Evolutionary conservation across 2,888 invertebrate genomes (phyloP), one percentile per base, ranked within the genome.

Genomic region (Pomacea canaliculata): DNA sequence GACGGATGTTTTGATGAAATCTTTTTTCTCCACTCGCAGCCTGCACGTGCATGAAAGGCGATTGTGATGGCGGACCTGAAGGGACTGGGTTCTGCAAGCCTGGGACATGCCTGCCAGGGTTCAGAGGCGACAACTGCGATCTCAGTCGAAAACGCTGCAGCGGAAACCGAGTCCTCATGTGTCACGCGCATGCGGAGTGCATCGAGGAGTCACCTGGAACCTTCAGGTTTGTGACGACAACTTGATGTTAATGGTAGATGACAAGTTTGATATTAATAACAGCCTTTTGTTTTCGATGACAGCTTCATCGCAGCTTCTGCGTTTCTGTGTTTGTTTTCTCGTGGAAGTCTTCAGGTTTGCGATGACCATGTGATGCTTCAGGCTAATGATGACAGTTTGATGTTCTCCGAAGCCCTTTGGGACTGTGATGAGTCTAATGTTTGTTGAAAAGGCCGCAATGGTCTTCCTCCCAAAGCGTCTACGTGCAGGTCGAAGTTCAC

Each of bases 1-100:
- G 51, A 56, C 51, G 51, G 16, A 56, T 16, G 51, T 16, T 10
- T 56, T 16, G 51, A 56, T 56, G 7, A 19, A 23, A 23, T 13
- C 37, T n/a, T 19, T 27, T 66, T 63, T 73, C 60, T 76, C 56
- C 65, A 23, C 63, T 82, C 82, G 66, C 78, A 88, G 88, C 79
- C 12, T 88, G 88, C 75, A 84, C 83, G 7, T 88, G 88, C 76
- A 69, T 85, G 10, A 76, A 83, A 69, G 88, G 87, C 5, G 63
- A 71, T 1, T 88, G 88, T 80, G 79, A 86, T 73, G 80, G 82
- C 37, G 84, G 85, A 4, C 82, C 83, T 0, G 48, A 73, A 0
- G 86, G 85, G 0, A 70, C 76, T 51, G 88, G 87, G 5, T 27
- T 62, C n/a, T 88, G 88, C 76, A 78, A 80, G 48, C 62, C 27